Evolutionary conservation across 2,113 vertebrate species (phyloP), one percentile per base, ranked within the genome.

Genomic region (Stegostoma tigrinum): DNA sequence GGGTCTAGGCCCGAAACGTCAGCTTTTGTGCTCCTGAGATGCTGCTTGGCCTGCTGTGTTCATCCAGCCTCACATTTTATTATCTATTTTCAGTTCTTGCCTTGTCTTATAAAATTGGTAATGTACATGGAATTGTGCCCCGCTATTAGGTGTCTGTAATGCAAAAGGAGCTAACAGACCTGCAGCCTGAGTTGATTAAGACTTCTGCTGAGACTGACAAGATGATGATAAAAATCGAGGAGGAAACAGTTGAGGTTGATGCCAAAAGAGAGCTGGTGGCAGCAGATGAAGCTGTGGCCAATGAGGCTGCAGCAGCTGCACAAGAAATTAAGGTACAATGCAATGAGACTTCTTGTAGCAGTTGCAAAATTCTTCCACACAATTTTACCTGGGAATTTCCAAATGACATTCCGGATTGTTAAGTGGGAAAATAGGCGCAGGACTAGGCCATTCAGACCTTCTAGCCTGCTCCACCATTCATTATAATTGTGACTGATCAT

Each of bases 171-270:
- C 97, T 99, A 96, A 99, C 98, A 0, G 98, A 98, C n/a, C 97
- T 99, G 94, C 98, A 99, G 95, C 99, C 99, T 45, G 98, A 99
- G 96, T 97, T 99, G 95, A 98, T 99, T 95, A 96, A 96, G 61
- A 99, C 98, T 0, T 99, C 98, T 7, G 97, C 98, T 70, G 98
- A 99, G 97, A 99, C 98, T 0, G 98, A 98, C 0, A 97, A 97
- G 96, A 99, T 99, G 98, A 98, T 99, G 99, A 94, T 98, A 85
- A 97, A 98, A 96, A 98, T 99, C 27, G 98, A 99, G 97, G 96
- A 96, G 30, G 98, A 99, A 96, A 99, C 98, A 0, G 96, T 93
- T 70, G 98, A 98, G 96, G 99, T 98, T n/a, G 98, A 99, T 55
- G 98, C 98, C n/a, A 99, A 98, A 96, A 99, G 98, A 96, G 96